Evolutionary conservation across 2,888 invertebrate genomes (phyloP), one percentile per base, ranked within the genome.

Genomic region (Phrixothrix hirtus): DNA sequence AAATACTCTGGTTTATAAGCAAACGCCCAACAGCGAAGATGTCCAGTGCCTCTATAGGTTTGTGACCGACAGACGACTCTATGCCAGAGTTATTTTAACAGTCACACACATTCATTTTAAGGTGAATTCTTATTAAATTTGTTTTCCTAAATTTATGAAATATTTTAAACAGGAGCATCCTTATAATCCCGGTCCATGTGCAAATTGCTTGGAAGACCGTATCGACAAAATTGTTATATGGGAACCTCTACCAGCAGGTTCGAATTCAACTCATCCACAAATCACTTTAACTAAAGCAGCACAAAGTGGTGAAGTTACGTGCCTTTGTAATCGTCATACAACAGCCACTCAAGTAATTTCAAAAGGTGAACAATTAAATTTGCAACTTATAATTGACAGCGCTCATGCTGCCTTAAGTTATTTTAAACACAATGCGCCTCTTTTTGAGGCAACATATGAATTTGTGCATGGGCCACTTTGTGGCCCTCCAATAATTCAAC

Each of bases 391-490:
- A 29, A 86, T 94, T 0, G 92, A 93, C 66, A 88, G 88, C 9
- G 87, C 88, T 9, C 91, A 92, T 66, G 90, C 92, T 1, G 89
- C 92, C 1, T 83, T 88, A 0, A 92, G 89, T 42, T 93, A 93
- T 73, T 94, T 93, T 76, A 93, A 93, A 72, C 89, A 92, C 66
- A 83, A 87, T 1, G 83, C 85, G 25, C 88, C 93, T 0, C 78
- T 94, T 2, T 93, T 94, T 69, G 88, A 92, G 73, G 94, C 93
- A 0, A 82, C 83, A 2, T 95, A 91, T 70, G 91, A 92, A 70
- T 94, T 94, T 68, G 90, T 92, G 1, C 93, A 94, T 64, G 92
- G 92, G 1, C 92, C 92, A 0, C 77, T 92, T 1, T 93, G 93
- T 69, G 93, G 93, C 0, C 91, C 92, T 0, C 86, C 92, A 0